phyloP scores from a whole-genome alignment of 2,797 vertebrate genomes.

The Gallinago stenura region DNA sequence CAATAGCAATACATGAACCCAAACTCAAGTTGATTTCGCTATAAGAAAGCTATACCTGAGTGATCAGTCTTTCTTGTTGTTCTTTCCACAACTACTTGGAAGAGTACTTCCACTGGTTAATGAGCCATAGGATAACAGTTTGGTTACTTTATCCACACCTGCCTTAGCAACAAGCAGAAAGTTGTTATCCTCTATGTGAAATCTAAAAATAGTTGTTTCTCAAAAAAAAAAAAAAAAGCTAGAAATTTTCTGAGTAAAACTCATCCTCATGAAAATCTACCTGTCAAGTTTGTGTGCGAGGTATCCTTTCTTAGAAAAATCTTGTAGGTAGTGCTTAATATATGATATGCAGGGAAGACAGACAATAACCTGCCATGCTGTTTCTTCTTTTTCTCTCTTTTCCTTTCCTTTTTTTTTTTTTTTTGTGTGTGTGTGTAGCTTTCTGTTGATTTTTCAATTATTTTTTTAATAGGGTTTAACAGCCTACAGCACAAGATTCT shows the following conservation, averaged over 20 bases:
- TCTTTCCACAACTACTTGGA: background rate
- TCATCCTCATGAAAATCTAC: background rate
- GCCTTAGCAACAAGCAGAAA: background rate
- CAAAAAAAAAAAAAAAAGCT: background rate
- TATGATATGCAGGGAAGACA: background rate
- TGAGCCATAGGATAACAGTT: background rate
- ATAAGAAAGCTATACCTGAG: background rate
- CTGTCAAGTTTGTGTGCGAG: background rate
- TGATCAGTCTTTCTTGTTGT: background rate
- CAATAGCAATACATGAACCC: background rate
- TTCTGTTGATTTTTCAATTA: too few relatives aligned
- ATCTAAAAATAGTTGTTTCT: background rate
- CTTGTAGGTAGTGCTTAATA: background rate
- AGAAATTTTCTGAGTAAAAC: background rate
- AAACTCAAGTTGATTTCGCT: background rate
- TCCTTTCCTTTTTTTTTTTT: background rate
- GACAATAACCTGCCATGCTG: background rate
- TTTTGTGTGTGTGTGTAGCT: too few relatives aligned
- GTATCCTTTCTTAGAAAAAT: background rate
- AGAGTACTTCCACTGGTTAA: background rate
- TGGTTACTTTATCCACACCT: background rate
- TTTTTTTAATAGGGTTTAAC: background rate
- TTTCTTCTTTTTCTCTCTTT: background rate
- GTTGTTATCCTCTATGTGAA: background rate
- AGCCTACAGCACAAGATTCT: background rate